Conservation (phyloP, 2,797 vertebrate species). For the Lophius americanus region DNA sequence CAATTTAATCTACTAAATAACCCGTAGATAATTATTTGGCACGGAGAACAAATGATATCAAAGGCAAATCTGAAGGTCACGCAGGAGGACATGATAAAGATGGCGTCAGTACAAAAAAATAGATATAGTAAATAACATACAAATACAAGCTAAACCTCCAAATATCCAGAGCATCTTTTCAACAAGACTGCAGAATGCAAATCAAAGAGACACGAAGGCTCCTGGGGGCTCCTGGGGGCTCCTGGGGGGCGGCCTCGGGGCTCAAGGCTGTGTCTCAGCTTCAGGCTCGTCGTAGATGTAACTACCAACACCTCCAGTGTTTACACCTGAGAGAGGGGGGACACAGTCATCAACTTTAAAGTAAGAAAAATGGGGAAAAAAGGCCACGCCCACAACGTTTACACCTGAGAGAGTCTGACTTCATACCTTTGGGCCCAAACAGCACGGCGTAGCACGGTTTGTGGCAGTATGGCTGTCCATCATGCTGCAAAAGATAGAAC, state of each 20-base stretch:
- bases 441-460: constrained; percentile 89
- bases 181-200: constrained; percentile 45
- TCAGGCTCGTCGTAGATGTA: constrained; percentile 84
- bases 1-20: constrained; percentile 23
- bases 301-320: constrained; percentile 88
- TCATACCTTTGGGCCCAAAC: constrained; percentile 86
- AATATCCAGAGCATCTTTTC: constrained; percentile 40
- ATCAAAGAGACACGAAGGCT: constrained; percentile 20
- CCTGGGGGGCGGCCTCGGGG: background rate
- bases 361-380: no score
- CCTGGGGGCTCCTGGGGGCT: constrained; percentile 11
- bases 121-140: constrained; percentile 66
- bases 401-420: background rate
- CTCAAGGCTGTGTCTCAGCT: constrained; percentile 63
- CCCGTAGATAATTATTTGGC: constrained; percentile 49
- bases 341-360: background rate
- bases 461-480: constrained; percentile 87
- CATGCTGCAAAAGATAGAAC: constrained; percentile 75
- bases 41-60: constrained; percentile 53
- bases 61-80: constrained; percentile 45
- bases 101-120: constrained; percentile 64
- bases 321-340: constrained; percentile 75
- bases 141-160: constrained; percentile 61
- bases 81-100: constrained; percentile 46
- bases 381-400: no score